Conservation (phyloP, 1,140 invertebrate species). For the Zeugodacus cucurbitae region DNA sequence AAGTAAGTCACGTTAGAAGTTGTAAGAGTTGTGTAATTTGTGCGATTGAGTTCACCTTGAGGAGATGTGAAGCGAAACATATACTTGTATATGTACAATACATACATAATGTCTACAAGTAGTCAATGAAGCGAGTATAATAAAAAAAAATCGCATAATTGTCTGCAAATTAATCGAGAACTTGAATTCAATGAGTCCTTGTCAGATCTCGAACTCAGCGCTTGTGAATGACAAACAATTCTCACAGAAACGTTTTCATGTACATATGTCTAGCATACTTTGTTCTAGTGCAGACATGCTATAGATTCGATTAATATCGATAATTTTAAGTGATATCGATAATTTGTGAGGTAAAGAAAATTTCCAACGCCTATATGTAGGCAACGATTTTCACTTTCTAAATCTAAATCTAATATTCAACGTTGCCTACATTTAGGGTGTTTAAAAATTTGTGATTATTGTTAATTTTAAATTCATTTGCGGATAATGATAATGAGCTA, state of each 20-base stretch:
- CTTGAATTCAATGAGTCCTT: slow-evolving; percentile 7
- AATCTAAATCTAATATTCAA: too few relatives aligned
- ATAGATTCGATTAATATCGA: background rate
- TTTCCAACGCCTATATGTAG: too few relatives aligned
- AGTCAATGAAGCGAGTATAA: background rate
- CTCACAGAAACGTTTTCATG: background rate
- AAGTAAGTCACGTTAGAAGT: background rate
- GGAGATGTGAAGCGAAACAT: background rate
- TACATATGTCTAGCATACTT: background rate
- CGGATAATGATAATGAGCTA: too few relatives aligned
- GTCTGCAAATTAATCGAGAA: slow-evolving; percentile 15
- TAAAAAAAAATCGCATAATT: background rate
- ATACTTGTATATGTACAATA: background rate
- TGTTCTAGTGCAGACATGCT: too few relatives aligned
- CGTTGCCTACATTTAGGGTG: too few relatives aligned
- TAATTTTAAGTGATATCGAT: background rate
- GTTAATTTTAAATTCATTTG: too few relatives aligned
- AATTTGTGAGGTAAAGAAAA: too few relatives aligned
- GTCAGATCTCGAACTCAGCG: background rate
- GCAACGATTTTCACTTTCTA: too few relatives aligned
- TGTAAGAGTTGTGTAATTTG: background rate
- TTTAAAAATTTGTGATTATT: too few relatives aligned
- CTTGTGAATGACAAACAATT: background rate
- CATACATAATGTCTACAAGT: background rate
- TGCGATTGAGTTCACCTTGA: background rate